Percentiles rank a stretch among this genome's conserved stretches.
Conservation (phyloP, 1,140 invertebrate genomes). For the Amphibalanus amphitrite region DNA sequence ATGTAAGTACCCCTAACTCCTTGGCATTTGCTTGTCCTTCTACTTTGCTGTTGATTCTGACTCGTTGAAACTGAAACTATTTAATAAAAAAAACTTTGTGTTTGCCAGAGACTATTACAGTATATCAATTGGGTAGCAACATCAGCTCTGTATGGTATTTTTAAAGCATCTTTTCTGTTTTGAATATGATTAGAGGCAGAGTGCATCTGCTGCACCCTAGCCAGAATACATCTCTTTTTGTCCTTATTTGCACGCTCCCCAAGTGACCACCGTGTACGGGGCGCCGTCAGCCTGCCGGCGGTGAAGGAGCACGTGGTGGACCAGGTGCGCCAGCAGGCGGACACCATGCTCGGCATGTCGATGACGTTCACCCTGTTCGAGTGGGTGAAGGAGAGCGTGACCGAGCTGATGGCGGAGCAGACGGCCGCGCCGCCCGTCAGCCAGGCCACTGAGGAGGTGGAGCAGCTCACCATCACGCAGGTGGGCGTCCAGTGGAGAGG, state of each 20-base stretch:
- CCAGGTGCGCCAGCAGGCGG: conserved; percentile 47
- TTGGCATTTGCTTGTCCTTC: not conserved
- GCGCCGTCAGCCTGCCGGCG: conserved; percentile 38
- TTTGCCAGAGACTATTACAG: too few relatives aligned
- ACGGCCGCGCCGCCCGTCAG: not conserved
- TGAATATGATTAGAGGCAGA: too few relatives aligned
- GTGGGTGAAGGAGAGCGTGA: conserved; percentile 46
- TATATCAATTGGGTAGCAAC: too few relatives aligned
- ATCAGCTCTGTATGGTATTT: too few relatives aligned
- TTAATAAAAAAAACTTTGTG: too few relatives aligned
- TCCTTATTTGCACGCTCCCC: not conserved
- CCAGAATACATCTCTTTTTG: not conserved
- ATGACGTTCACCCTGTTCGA: conserved; percentile 93
- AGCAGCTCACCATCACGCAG: not conserved
- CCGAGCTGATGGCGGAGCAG: conserved; percentile 13
- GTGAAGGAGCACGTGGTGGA: conserved; percentile 53
- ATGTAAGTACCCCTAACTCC: conserved; percentile 54
- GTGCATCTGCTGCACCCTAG: too few relatives aligned
- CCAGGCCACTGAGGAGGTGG: conserved; percentile 4
- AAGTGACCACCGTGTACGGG: not conserved
- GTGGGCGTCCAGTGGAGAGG: too few relatives aligned
- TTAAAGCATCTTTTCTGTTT: too few relatives aligned
- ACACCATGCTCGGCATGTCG: conserved; percentile 63
- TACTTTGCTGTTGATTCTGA: too few relatives aligned
- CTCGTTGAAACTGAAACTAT: too few relatives aligned